Evolutionary conservation across 2,888 invertebrate species (phyloP), one percentile per base, ranked within the genome.

Genomic region (Catocala sponsa): DNA sequence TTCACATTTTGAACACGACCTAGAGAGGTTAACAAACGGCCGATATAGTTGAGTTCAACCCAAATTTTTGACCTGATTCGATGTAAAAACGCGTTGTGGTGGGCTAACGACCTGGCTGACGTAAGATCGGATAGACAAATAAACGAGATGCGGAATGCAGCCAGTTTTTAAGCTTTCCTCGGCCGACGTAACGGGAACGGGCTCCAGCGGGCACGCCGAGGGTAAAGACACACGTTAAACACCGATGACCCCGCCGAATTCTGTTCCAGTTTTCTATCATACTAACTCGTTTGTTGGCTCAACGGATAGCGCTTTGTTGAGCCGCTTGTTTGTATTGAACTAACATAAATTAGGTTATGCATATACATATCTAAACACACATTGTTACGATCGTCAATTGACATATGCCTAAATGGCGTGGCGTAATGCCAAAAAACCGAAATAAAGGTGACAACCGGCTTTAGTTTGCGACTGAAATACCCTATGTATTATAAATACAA

Each of bases 11-110:
- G 68, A 81, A 71, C 84, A 74, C 85, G 91, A 90, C 92, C 91
- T 91, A 92, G 91, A 91, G 86, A 91, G 91, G 90, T 92, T 90
- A 92, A 91, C 81, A 92, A 90, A 91, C 91, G 88, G 63, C 84
- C 87, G 89, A 89, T 87, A 88, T 86, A 80, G 76, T 80, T 62
- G 86, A 85, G 88, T 89, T 90, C 91, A 92, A 88, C 91, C 90
- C 83, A 91, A 89, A 91, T 91, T 88, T 92, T 89, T 89, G 91
- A 91, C 91, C 92, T 82, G 88, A 89, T 91, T 91, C 87, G 81
- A 83, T 81, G 82, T 85, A 90, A 90, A 88, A 91, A 90, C 88
- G 72, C 77, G 74, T 65, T 73, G 80, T 62, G 78, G 67, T 80
- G 81, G 86, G 89, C 84, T 87, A 90, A 90, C 85, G 90, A 91